Evolutionary conservation across 2,113 vertebrate species (phyloP).

Genomic region (Grantiella picta): DNA sequence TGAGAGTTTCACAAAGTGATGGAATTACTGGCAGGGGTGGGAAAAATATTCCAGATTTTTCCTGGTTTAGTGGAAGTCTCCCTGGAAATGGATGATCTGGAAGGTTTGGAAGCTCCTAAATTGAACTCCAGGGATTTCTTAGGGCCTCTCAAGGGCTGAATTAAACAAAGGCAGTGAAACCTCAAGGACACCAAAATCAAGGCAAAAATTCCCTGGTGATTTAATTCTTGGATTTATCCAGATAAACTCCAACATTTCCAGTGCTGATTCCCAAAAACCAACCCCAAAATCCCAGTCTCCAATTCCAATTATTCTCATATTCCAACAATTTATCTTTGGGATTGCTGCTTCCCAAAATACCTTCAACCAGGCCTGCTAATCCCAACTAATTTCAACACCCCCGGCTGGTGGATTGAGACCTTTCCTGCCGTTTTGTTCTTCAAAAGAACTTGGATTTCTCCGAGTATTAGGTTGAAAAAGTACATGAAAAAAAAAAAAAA

Average conservation of each 20-base stretch:
- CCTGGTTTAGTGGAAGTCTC: not conserved
- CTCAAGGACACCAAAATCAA: not conserved
- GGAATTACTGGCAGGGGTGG: not conserved
- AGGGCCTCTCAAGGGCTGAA: not conserved
- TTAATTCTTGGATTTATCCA: not conserved
- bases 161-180: not conserved
- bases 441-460: not conserved
- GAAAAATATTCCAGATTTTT: not conserved
- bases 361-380: not conserved
- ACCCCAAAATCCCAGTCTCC: not conserved
- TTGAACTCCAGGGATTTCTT: not conserved
- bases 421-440: not conserved
- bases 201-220: not conserved
- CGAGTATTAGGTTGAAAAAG: not conserved
- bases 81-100: not conserved
- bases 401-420: not conserved
- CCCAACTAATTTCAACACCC: not conserved
- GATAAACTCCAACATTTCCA: not conserved
- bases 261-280: not conserved
- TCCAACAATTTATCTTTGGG: not conserved
- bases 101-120: not conserved
- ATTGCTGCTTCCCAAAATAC: not conserved
- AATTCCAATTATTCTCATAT: accelerated
- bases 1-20: not conserved
- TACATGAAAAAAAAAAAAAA: not conserved